Evolutionary conservation across 2,888 invertebrate genomes (phyloP), one percentile per base, ranked within the genome.

Genomic region (Drosophila mayaguana): DNA sequence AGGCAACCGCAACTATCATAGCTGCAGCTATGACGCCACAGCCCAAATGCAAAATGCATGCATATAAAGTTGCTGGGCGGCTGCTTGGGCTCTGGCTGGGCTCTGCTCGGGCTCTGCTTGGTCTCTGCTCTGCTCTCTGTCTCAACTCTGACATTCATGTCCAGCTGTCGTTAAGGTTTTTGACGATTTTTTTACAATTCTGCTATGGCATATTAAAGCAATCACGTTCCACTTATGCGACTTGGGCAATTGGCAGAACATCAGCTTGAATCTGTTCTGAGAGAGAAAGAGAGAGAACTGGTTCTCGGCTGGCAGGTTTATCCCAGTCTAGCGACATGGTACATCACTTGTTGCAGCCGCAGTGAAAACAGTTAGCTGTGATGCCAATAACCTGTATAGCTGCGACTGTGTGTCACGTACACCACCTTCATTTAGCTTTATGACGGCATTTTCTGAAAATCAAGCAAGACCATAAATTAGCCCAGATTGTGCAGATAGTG

Each of bases 111-210:
- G 56, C 40, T 18, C 34, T 14, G 55, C 61, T 40, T 38, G 40
- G 59, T 40, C 38, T 18, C 18, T 28, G 51, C 7, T 45, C 32
- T 40, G 50, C 50, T 51, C 59, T 56, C n/a, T 5, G 46, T 55
- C 50, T 85, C 78, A 86, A 88, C 85, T 85, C 77, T 85, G 85
- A 88, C 88, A 85, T 85, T 85, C 55, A 59, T 51, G 69, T 56
- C 43, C 53, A 71, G 53, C 36, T 55, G 36, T 53, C 59, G 60
- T 69, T 71, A 28, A 65, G 20, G 46, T 61, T 73, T 67, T 64
- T 65, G 65, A 60, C 55, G 53, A 43, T 25, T 54, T 63, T 6
- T 61, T 28, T 28, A 43, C 43, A 59, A 59, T 60, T 71, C 57
- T 62, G 16, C 11, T 11, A 56, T 53, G 45, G 20, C 48, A 28